Evolutionary conservation across 2,888 invertebrate species (phyloP).

Genomic region (Ectemnius cavifrons): DNA sequence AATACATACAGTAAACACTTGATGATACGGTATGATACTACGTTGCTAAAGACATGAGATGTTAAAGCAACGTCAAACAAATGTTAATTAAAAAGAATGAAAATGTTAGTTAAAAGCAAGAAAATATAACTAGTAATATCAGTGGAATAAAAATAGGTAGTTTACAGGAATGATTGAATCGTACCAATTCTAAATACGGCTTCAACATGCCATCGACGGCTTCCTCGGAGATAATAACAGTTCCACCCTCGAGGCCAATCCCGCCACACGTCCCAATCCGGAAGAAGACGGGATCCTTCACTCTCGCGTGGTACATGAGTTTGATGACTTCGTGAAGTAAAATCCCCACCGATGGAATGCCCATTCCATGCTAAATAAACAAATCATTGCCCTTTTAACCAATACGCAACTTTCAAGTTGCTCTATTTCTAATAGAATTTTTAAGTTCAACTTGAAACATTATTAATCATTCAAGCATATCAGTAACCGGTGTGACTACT

Average conservation of each 20-base stretch:
- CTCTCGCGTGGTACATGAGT: slow-evolving; percentile 95
- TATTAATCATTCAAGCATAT: no score
- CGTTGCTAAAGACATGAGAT: no score
- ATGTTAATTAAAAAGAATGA: no score
- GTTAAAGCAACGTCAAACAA: no score
- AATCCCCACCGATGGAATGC: slow-evolving; percentile 96
- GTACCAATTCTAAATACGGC: slow-evolving; percentile 90
- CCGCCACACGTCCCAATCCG: slow-evolving; percentile 97
- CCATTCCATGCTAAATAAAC: slow-evolving; percentile 94
- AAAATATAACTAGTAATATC: not conserved
- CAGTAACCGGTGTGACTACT: no score
- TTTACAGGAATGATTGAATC: slow-evolving; percentile 52
- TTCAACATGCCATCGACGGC: slow-evolving; percentile 93
- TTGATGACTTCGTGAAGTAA: slow-evolving; percentile 97
- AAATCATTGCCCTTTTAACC: not conserved
- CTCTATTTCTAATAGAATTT: not conserved
- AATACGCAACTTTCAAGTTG: not conserved
- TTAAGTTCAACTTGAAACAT: not conserved
- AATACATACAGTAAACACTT: no score
- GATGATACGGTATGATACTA: no score
- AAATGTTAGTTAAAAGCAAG: no score
- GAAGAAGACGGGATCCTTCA: slow-evolving; percentile 93
- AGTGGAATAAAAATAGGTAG: no score
- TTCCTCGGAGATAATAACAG: slow-evolving; percentile 95
- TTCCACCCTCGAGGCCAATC: slow-evolving; percentile 94